Base-by-base conservation (phyloP, 2,797 vertebrate species). In the Hyperoplus immaculatus region DNA sequence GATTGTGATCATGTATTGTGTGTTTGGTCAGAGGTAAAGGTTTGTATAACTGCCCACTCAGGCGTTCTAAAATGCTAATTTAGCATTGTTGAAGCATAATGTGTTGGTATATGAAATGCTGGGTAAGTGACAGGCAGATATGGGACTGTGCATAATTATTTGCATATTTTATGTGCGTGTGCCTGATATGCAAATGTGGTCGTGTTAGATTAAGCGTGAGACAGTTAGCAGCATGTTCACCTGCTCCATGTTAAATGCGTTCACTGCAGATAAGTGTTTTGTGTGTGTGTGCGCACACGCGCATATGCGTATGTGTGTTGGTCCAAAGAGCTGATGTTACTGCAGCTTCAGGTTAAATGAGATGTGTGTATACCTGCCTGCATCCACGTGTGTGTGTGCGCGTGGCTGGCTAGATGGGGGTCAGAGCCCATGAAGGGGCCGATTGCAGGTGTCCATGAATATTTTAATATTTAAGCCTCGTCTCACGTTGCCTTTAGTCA, bases 391-490 rank as follows among this genome's bases (percentile, higher is more conserved):
- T 43, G 46, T 50, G 41, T 8, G 53, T 39, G 8, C 18, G 6
- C 9, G 9, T 12, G 4, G 7, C 47, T 8, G 58, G 46, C 58
- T 49, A n/a, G 45, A 38, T 77, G 49, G 75, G 84, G 89, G 85
- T 88, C 80, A 88, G 75, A 58, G 53, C 66, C 54, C 56, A 60
- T 12, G 78, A 84, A 89, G 89, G 82, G 88, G 57, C 80, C 43
- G 41, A 69, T 82, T 73, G 83, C 69, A 71, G 83, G 85, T 56
- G 75, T 51, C 81, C 91, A 90, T 87, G 80, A 94, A 89, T 93
- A 94, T 95, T 95, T 96, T 74, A 96, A 95, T 94, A 93, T 92
- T 94, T 95, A 51, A 93, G 77, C 82, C 83, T 78, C 56, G 82
- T 92, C 92, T 96, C 94, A 85, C 53, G 51, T 95, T 95, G 66